phyloP scores from a whole-genome alignment of 2,113 vertebrate species.

The Centropus unirufus region DNA sequence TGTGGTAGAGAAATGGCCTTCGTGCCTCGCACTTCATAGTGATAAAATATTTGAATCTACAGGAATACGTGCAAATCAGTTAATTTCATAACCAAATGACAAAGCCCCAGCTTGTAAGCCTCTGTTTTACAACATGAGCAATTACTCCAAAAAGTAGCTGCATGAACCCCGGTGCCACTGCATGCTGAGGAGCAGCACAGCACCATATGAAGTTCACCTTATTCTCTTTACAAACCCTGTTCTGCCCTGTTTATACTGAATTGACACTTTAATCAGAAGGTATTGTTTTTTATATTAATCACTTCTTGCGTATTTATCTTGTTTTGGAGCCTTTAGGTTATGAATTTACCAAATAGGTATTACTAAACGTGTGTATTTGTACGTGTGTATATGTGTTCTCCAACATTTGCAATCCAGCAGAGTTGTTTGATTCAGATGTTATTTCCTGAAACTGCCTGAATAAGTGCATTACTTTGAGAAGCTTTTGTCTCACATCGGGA shows the following conservation, averaged over 20 bases:
- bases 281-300: not conserved
- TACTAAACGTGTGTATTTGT: not conserved
- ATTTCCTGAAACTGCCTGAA: not conserved
- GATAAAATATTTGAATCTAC: conserved; percentile 38
- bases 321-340: not conserved
- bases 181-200: not conserved
- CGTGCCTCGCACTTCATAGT: not conserved
- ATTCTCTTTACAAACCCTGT: not conserved
- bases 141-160: conserved; percentile 35
- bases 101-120: conserved; percentile 49
- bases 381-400: not conserved
- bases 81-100: conserved; percentile 44
- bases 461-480: conserved; percentile 1
- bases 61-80: not conserved
- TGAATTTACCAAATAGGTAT: conserved; percentile 18
- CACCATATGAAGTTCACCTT: not conserved
- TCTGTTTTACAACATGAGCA: conserved; percentile 38
- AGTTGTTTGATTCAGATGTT: conserved; percentile 20
- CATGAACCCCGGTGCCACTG: not conserved
- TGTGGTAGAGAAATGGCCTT: not conserved
- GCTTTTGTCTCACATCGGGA: conserved; percentile 10
- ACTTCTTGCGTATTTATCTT: not conserved
- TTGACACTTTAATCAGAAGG: not conserved
- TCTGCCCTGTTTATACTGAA: not conserved
- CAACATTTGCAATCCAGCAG: not conserved